Conservation (phyloP, 2,113 vertebrate species). For the Cricetomys ansorgei region DNA sequence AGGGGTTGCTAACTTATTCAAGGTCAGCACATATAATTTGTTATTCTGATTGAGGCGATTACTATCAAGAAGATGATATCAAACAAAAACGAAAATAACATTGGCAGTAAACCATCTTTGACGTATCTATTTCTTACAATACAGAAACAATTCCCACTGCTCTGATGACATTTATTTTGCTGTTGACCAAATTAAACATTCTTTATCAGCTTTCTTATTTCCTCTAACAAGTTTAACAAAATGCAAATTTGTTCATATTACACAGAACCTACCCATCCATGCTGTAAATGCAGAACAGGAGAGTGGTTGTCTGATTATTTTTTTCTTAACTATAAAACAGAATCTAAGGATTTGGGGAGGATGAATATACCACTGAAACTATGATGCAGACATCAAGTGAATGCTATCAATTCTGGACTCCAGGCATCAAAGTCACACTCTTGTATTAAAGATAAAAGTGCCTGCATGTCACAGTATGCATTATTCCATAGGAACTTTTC, state of each 20-base stretch:
- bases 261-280: neutral
- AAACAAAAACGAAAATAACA: neutral
- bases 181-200: neutral
- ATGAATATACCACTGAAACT: neutral
- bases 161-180: neutral
- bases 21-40: neutral
- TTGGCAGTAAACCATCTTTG: neutral
- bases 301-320: neutral
- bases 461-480: neutral
- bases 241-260: neutral
- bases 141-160: neutral
- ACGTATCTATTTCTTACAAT: neutral
- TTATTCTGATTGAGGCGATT: neutral
- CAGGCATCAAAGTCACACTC: neutral
- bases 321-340: neutral
- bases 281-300: neutral
- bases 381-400: slow-evolving; percentile 5
- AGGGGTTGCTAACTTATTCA: neutral
- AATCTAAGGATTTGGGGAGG: neutral
- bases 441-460: slow-evolving; percentile 28
- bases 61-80: neutral
- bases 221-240: neutral
- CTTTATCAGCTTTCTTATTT: neutral
- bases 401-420: slow-evolving; percentile 2
- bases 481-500: neutral